phyloP scores from a whole-genome alignment of 2,113 vertebrate genomes.

The Ageneiosus marmoratus region DNA sequence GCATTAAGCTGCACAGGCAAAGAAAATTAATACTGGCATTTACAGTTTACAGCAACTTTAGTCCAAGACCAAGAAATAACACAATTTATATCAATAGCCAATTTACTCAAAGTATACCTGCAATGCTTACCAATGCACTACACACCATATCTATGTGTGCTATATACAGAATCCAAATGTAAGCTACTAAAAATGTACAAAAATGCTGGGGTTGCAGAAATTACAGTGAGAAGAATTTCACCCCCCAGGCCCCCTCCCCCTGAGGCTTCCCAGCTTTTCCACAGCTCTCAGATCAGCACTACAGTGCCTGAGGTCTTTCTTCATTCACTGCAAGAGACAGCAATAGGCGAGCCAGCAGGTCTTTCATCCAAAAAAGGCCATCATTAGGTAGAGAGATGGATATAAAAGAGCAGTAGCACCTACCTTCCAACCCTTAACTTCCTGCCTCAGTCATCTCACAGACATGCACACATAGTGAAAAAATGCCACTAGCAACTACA shows the following conservation, averaged over 20 bases:
- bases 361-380: constrained; percentile 54
- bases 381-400: constrained; percentile 49
- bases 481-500: constrained; percentile 15
- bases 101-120: not conserved
- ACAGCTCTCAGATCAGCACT: constrained; percentile 43
- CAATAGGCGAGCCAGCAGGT: constrained; percentile 43
- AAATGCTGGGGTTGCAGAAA: constrained; percentile 15
- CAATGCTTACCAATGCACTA: not conserved
- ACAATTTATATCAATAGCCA: not conserved
- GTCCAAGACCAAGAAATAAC: not conserved
- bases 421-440: constrained; percentile 12
- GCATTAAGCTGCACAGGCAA: not conserved
- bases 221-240: not conserved
- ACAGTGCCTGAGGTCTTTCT: constrained; percentile 39
- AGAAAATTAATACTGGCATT: not conserved
- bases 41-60: not conserved
- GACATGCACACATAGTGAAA: constrained; percentile 13
- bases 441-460: constrained; percentile 19
- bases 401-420: constrained; percentile 35
- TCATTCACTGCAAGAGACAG: constrained; percentile 28
- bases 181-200: not conserved
- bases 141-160: not conserved
- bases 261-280: constrained; percentile 30
- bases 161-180: not conserved
- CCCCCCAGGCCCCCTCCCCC: not conserved